Evolutionary conservation across 1,140 invertebrate species (phyloP).

Genomic region (Ooceraea biroi): DNA sequence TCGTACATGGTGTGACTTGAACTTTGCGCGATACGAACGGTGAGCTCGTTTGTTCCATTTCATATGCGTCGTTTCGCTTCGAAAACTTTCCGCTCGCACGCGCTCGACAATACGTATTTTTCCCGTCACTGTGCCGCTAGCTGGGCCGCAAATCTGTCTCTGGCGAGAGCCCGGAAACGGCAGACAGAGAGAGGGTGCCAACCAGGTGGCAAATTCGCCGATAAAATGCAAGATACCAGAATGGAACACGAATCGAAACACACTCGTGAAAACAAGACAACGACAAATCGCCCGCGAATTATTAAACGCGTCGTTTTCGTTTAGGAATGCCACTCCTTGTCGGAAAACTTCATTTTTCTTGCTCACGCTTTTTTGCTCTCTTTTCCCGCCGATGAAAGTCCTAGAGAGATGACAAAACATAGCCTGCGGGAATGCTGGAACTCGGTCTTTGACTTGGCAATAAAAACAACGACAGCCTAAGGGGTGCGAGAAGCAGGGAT

Average conservation of each 20-base stretch:
- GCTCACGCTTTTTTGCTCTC: background rate
- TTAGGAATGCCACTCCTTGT: background rate
- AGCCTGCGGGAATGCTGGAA: conserved; percentile 56
- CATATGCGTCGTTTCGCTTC: conserved; percentile 40
- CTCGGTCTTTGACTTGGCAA: conserved; percentile 72
- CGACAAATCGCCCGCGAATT: conserved; percentile 5
- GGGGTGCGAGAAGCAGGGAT: conserved; percentile 23
- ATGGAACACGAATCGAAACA: background rate
- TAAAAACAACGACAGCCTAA: conserved; percentile 68
- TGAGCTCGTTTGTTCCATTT: conserved; percentile 49
- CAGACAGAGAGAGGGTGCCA: background rate
- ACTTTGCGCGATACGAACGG: background rate
- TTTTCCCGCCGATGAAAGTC: conserved; percentile 40
- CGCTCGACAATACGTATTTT: conserved; percentile 39
- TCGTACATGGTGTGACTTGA: conserved; percentile 4
- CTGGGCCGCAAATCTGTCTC: background rate
- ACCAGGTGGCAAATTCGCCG: conserved; percentile 7
- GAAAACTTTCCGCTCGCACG: conserved; percentile 43
- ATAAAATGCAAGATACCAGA: conserved; percentile 48
- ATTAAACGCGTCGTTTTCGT: background rate
- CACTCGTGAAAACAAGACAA: background rate
- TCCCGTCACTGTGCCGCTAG: background rate
- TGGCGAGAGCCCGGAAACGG: background rate
- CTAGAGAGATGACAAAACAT: conserved; percentile 62
- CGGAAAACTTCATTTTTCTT: conserved; percentile 19